These are phyloP conservation scores for Anguilla pacifica DNA, from an alignment of 2,797 vertebrate species.

Conservation along the genomic window DNA sequence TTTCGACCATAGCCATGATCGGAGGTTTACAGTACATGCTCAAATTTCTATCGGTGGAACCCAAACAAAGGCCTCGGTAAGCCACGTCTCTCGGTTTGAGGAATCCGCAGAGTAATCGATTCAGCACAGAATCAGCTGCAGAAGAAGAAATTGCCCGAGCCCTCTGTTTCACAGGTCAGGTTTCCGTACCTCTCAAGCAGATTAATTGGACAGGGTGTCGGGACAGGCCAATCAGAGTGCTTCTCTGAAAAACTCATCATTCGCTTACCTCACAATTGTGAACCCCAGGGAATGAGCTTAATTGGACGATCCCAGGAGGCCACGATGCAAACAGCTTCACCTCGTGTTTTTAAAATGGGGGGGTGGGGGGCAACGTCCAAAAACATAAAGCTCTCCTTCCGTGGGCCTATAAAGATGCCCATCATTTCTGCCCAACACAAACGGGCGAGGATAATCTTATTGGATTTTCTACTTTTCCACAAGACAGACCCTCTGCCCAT, in stretches of 20 bases:
- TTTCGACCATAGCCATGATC: not conserved
- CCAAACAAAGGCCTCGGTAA: not conserved
- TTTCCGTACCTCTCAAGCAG: not conserved
- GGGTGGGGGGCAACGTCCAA: not conserved
- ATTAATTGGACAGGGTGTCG: not conserved
- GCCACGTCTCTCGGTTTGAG: not conserved
- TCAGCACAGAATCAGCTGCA: not conserved
- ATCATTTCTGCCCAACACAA: not conserved
- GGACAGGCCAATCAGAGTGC: not conserved
- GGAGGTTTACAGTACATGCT: not conserved
- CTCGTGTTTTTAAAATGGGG: no score
- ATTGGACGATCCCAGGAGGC: not conserved
- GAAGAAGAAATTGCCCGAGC: not conserved
- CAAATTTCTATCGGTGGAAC: not conserved
- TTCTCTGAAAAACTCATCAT: not conserved
- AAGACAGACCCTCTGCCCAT: constrained; percentile 73
- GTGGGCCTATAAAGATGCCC: not conserved
- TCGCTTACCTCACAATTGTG: not conserved
- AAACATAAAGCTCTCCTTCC: not conserved
- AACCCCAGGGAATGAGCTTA: not conserved
- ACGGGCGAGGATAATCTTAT: constrained; percentile 53
- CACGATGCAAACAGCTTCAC: not conserved
- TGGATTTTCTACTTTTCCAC: constrained; percentile 74
- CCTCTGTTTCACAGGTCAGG: not conserved
- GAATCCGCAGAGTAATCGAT: constrained; percentile 6